Percentiles rank a stretch among this genome's conserved stretches.
These are phyloP conservation scores for Delphinus delphis DNA, from an alignment of 2,113 vertebrate species.

Conservation along the genomic window DNA sequence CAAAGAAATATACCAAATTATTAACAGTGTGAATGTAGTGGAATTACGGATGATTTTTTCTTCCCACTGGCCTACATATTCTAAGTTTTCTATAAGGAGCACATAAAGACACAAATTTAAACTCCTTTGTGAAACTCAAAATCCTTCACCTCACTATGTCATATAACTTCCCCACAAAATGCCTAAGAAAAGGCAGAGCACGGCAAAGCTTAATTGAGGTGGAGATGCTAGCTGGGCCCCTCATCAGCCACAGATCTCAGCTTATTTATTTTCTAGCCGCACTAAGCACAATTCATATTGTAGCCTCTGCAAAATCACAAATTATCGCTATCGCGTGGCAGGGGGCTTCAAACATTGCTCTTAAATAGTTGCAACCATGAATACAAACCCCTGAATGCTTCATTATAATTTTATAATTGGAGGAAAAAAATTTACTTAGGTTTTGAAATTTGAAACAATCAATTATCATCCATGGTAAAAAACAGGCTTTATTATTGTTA, in stretches of 20 bases:
- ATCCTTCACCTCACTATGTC: background rate
- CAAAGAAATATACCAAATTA: background rate
- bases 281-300: background rate
- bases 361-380: background rate
- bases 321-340: background rate
- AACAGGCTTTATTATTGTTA: background rate
- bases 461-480: background rate
- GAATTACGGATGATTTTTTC: background rate
- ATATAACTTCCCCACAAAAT: background rate
- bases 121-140: background rate
- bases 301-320: background rate
- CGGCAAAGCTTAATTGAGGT: background rate
- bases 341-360: background rate
- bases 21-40: background rate
- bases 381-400: background rate
- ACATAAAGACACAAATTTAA: background rate
- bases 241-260: accelerated
- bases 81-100: background rate
- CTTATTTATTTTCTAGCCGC: too few species aligned
- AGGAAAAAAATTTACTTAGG: background rate
- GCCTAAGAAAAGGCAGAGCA: background rate
- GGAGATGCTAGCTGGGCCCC: background rate
- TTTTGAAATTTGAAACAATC: background rate
- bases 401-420: background rate
- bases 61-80: background rate